Base-by-base conservation (phyloP, 1,140 invertebrate species). In the Zaprionus ornatus region DNA sequence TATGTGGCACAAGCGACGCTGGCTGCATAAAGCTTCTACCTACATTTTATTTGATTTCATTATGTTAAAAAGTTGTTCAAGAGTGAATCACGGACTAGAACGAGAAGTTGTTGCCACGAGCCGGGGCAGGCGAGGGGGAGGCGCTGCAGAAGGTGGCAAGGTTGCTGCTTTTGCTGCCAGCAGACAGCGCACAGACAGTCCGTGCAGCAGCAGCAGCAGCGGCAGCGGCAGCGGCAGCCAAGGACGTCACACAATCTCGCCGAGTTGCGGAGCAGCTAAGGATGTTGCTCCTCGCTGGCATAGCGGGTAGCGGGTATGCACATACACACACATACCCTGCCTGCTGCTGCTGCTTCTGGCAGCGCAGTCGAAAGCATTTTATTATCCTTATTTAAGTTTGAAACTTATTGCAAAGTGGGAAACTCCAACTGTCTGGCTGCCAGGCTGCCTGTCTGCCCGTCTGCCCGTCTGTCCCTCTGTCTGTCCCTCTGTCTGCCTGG, bases 331-430 rank as follows among this genome's bases (percentile, higher is more conserved):
- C 40, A 35, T 25, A 27, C 52, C 21, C 52, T 55, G 52, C 25
- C 27, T 21, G 35, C 15, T 55, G 56, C 35, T 29, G 15, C 57
- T 25, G 59, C 45, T 40, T 62, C 45, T 50, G 45, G 71, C 77
- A 74, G 66, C 72, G 85, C 79, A 82, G 80, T 90, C 79, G 82
- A 81, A 77, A 90, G 86, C 86, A 90, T 90, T 90, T 90, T 90
- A 91, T 91, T 90, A 91, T 91, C 88, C 87, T 91, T 91, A 91
- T 91, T 91, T 91, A 87, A 91, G 83, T 91, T 91, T 84, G 65
- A 88, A 91, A 91, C 84, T 91, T 91, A 91, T 91, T 91, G 87
- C 88, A 91, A 91, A 91, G 87, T 91, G 80, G 88, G 71, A 91
- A 91, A 91, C 87, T 90, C 74, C 60, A 76, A 87, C 79, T 80